Evolutionary conservation across 2,113 vertebrate genomes (phyloP).

Genomic region (Manacus vitellinus): DNA sequence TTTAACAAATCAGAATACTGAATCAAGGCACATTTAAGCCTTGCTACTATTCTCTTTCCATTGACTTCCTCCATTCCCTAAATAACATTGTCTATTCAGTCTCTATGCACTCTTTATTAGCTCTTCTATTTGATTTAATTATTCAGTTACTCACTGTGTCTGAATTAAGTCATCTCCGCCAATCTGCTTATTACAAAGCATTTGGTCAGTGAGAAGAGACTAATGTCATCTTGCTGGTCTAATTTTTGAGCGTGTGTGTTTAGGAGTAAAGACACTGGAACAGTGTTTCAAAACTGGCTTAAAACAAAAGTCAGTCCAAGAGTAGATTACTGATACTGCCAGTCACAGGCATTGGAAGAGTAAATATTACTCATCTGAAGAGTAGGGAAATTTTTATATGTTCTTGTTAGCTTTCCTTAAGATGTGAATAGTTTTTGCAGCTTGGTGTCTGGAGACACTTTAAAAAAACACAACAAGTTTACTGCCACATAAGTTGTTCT

Average conservation of each 20-base stretch:
- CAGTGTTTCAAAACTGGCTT: not conserved
- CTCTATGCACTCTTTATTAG: constrained; percentile 38
- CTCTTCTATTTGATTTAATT: constrained; percentile 63
- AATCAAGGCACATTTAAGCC: not conserved
- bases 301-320: not conserved
- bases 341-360: not conserved
- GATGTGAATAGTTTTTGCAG: not conserved
- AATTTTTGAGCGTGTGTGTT: not conserved
- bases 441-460: not conserved
- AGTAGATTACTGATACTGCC: not conserved
- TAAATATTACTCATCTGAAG: not conserved
- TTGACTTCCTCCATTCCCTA: not conserved
- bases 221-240: not conserved
- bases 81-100: not conserved
- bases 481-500: not conserved
- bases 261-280: not conserved
- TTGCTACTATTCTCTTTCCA: not conserved
- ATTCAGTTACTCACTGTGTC: constrained; percentile 44
- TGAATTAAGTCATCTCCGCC: constrained; percentile 55
- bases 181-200: not conserved
- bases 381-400: not conserved
- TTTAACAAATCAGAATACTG: constrained; percentile 24
- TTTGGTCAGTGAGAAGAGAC: constrained; percentile 8
- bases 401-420: not conserved
- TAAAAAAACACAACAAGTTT: not conserved